Evolutionary conservation across 2,113 vertebrate genomes (phyloP), one percentile per base, ranked within the genome.

Genomic region (Geothlypis trichas): DNA sequence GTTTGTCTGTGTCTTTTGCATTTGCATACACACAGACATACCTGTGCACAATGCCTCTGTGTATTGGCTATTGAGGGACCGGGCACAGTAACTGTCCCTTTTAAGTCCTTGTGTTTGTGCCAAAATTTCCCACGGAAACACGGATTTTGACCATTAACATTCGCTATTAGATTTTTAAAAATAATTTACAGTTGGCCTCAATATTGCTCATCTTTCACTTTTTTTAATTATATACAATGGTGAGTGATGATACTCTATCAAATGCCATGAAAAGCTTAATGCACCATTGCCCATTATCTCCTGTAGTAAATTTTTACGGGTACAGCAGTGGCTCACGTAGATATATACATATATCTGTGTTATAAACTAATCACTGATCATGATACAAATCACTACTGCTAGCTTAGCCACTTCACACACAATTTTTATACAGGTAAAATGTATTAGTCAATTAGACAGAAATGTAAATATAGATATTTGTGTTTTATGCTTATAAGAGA

Each of bases 381-480:
- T 77, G 39, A 94, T 84, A 88, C 46, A 76, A 88, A 82, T 91
- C 44, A 68, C 68, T 93, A 55, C 74, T 85, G n/a, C 52, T 92
- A 84, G 90, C 55, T 91, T 94, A 71, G 67, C 52, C 57, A 26
- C n/a, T 89, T 93, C 35, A 55, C 1, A 4, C 49, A 49, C 72
- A 68, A 33, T 58, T 94, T 61, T 58, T 92, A 33, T 49, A 69
- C 84, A 88, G 77, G 63, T 93, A 90, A 95, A 97, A 96, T 92
- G 37, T 93, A 91, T 96, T 96, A 95, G 33, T 93, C 87, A 87
- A 84, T 95, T 97, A 96, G 95, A 94, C 80, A 92, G 94, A 96
- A 95, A 73, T 96, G 87, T 87, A 97, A 96, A 97, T 97, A 96
- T 84, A 97, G 75, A 72, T 75, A 63, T 83, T 81, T 87, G n/a